Conservation (phyloP, 1,140 invertebrate genomes). For the Hylaeus anthracinus region DNA sequence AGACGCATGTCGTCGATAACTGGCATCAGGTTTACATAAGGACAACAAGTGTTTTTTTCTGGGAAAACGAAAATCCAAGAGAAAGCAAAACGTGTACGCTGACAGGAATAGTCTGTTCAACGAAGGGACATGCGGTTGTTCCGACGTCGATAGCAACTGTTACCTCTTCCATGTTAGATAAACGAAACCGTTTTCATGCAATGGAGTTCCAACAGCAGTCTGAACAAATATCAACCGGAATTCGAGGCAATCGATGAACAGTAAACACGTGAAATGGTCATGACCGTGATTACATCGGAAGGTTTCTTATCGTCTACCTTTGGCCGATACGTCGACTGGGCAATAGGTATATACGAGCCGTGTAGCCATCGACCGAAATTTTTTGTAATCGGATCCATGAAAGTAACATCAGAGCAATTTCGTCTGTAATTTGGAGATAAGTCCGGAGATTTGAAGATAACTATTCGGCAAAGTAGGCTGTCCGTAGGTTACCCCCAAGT, state of each 20-base stretch:
- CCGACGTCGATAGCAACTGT: not conserved
- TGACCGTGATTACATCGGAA: not conserved
- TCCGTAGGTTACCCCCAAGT: not conserved
- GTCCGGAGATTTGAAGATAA: constrained; percentile 9
- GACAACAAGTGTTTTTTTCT: not conserved
- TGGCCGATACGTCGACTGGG: not conserved
- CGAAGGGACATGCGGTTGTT: not conserved
- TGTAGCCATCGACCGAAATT: not conserved
- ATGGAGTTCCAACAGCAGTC: not conserved
- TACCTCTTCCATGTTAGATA: not conserved
- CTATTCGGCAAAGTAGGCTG: constrained; percentile 30
- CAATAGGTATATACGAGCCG: not conserved
- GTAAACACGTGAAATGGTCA: not conserved
- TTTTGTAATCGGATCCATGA: constrained; percentile 10
- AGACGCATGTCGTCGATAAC: not conserved
- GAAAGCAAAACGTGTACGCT: not conserved
- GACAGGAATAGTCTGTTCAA: not conserved
- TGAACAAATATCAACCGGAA: no score
- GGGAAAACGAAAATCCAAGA: not conserved
- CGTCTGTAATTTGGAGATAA: constrained; percentile 6
- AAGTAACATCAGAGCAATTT: constrained; percentile 4
- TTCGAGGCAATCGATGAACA: not conserved
- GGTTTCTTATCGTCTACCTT: not conserved
- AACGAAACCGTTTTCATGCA: not conserved
- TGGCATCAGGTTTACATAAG: not conserved